Evolutionary conservation across 2,888 invertebrate species (phyloP), one percentile per base, ranked within the genome.

Genomic region (Amblyjoppa proteus): DNA sequence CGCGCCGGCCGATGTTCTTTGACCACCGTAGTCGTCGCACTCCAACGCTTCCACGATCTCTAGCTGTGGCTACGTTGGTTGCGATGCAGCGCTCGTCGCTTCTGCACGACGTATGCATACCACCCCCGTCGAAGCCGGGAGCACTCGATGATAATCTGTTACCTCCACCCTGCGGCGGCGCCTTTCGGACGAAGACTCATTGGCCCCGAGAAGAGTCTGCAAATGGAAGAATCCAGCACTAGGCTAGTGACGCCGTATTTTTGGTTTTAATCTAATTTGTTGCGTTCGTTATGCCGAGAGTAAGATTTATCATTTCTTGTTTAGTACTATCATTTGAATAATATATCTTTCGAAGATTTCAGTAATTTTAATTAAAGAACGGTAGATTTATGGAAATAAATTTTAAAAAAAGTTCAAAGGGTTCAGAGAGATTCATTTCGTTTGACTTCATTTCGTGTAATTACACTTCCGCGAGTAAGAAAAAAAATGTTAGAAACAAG

Each of bases 111-210:
- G 41, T 13, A 31, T 70, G 69, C 69, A 31, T 70, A 41, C 69
- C 69, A 69, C 61, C 78, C 69, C 70, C 49, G 49, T 70, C 45
- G 70, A 70, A 49, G 34, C n/a, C 69, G 41, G 51, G 71, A 61
- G 58, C 49, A 49, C 61, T 68, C 74, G 84, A 84, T 81, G 69
- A 78, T 84, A 41, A 81, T 84, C 76, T 74, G 45, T 58, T 13
- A 58, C 49, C 28, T 38, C 28, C 56, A 49, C 64, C 45, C 16
- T 66, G 34, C 70, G 31, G 68, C 73, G 81, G 73, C 53, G n/a
- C 49, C 49, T 75, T 51, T 49, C 9, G 13, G 25, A 58, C 28
- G 16, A 11, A 28, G 28, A 4, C 5, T 9, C 1, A 61, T 61
- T 31, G 61, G 31, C 34, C n/a, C 61, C 16, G 16, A 64, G 25